Base-by-base conservation (phyloP, 1,140 invertebrate genomes). In the Scaptomyza graminum region DNA sequence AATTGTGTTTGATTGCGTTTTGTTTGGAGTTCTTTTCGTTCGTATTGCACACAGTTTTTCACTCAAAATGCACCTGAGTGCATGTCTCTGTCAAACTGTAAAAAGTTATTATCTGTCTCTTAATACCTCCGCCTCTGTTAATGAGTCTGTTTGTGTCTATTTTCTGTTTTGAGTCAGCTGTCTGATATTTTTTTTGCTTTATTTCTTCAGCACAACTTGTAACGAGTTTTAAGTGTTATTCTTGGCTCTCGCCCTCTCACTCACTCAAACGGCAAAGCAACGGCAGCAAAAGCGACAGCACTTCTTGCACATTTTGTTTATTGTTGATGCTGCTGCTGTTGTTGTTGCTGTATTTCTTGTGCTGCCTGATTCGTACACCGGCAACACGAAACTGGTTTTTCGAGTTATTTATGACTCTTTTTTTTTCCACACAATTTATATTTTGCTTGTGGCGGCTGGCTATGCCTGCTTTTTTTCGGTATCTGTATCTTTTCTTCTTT, bases 321-420 rank as follows among this genome's bases (percentile, higher is more conserved):
- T 79, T 80, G 71, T 84, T 76, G 70, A 46, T 68, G 68, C 52
- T 65, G 69, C n/a, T 63, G 57, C 43, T 74, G 61, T 41, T 62
- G 49, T n/a, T 44, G 62, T n/a, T 64, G 61, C 57, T 69, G 57
- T 34, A 9, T 37, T 41, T 74, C 47, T 54, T 63, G 44, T 63
- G 44, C 55, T 60, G 62, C 61, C 59, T 79, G 54, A 76, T 87
- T 82, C 88, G 79, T 87, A 87, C 83, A 87, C 83, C 83, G 83
- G 83, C 83, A 87, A 79, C 79, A 79, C 62, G 41, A 87, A 87
- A 87, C 83, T 87, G 83, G 83, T 87, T 87, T 87, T 87, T 87
- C 83, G 84, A 88, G 83, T 87, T 87, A 87, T 87, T 88, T 88
- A 87, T 79, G 83, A 88, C 59, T 77, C 77, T 87, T 79, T 83